phyloP scores from a whole-genome alignment of 2,797 vertebrate species.

The Varecia variegata region DNA sequence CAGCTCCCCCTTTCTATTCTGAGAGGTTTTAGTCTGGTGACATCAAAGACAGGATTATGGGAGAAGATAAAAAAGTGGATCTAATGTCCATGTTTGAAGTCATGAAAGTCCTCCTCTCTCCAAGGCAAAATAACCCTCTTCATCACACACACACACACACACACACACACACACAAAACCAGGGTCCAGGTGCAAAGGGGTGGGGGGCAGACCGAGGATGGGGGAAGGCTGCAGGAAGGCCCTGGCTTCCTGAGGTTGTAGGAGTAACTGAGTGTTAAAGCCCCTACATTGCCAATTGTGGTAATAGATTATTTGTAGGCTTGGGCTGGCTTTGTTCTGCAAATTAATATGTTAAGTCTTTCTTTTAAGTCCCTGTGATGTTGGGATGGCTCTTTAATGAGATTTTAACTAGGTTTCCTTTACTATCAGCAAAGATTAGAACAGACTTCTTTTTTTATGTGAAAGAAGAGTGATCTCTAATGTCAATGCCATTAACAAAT shows the following conservation, averaged over 20 bases:
- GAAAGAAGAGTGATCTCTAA: conserved; percentile 35
- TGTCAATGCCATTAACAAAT: conserved; percentile 28
- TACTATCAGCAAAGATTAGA: neutral
- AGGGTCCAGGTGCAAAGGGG: conserved; percentile 83
- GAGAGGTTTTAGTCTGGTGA: conserved; percentile 89
- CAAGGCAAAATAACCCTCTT: conserved; percentile 83
- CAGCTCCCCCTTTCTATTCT: conserved; percentile 86
- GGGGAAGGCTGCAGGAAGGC: conserved; percentile 31
- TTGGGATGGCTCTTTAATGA: conserved; percentile 76
- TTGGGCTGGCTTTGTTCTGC: conserved; percentile 77
- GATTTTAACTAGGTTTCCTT: conserved; percentile 77
- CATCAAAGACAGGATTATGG: conserved; percentile 96
- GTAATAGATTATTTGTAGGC: conserved; percentile 76
- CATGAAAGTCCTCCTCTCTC: conserved; percentile 85
- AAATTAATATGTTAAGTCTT: conserved; percentile 80
- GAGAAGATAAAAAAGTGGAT: conserved; percentile 93
- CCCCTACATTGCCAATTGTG: conserved; percentile 77
- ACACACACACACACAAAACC: conserved; percentile 57
- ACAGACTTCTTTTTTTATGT: neutral
- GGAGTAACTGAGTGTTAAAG: conserved; percentile 74
- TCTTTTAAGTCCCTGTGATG: conserved; percentile 67
- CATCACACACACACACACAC: conserved; percentile 44
- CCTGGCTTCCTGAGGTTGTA: conserved; percentile 62
- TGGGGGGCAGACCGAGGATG: conserved; percentile 10
- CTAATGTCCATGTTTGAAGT: conserved; percentile 94